phyloP scores from a whole-genome alignment of 2,888 invertebrate genomes.

The Lathronympha strigana region DNA sequence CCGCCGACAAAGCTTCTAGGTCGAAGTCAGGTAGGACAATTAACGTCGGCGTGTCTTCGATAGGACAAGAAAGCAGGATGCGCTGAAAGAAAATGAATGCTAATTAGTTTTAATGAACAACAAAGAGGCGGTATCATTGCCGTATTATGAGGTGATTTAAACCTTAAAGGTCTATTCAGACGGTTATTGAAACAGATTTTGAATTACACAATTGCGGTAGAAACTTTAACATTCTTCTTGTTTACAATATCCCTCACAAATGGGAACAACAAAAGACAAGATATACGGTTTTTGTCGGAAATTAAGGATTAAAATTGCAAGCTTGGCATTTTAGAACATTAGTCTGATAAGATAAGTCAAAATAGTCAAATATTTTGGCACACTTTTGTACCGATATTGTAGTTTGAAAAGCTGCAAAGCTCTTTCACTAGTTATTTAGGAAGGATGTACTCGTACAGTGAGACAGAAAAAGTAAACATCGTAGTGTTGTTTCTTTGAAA shows the following conservation, averaged over 20 bases:
- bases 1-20: slow-evolving; percentile 84
- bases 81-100: slow-evolving; percentile 57
- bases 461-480: too few species aligned
- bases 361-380: too few species aligned
- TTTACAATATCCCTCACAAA: neutral
- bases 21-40: slow-evolving; percentile 87
- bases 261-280: too few species aligned
- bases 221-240: neutral
- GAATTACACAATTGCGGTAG: neutral
- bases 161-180: slow-evolving; percentile 21
- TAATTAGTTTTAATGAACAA: slow-evolving; percentile 43
- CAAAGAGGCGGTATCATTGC: slow-evolving; percentile 20
- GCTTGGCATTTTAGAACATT: too few species aligned
- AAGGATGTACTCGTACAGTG: too few species aligned
- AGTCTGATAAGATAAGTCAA: too few species aligned
- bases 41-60: slow-evolving; percentile 82
- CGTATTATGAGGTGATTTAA: slow-evolving; percentile 31
- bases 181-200: neutral
- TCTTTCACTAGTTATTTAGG: too few species aligned
- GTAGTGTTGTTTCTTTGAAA: too few species aligned
- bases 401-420: too few species aligned
- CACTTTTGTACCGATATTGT: too few species aligned
- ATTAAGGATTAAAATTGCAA: too few species aligned
- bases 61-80: slow-evolving; percentile 64
- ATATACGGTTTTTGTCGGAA: too few species aligned